A percentile compares a stretch with the other conserved stretches of the same genome.
These are phyloP conservation scores for Perodicticus potto DNA, from an alignment of 2,797 vertebrate genomes.

Conservation along the genomic window DNA sequence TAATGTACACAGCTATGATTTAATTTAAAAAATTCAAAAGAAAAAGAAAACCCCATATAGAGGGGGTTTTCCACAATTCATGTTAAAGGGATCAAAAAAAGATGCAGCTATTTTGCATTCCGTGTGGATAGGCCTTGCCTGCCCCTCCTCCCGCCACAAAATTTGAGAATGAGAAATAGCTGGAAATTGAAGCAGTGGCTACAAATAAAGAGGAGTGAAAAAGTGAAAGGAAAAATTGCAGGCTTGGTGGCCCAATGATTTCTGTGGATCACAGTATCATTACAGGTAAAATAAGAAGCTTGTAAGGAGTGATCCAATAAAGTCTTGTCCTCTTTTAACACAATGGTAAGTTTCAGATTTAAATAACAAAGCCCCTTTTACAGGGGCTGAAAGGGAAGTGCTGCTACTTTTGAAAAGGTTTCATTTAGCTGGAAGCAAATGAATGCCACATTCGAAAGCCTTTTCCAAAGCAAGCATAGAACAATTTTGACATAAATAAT, in stretches of 20 bases:
- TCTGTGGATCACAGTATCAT: background rate
- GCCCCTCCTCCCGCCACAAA: background rate
- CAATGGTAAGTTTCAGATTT: background rate
- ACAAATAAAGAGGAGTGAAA: background rate
- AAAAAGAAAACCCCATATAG: background rate
- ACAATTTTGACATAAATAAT: constrained; percentile 72
- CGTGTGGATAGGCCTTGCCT: background rate
- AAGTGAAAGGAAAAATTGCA: background rate
- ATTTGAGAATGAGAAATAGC: background rate
- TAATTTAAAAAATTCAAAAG: no score
- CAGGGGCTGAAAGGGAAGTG: background rate
- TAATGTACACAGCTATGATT: no score
- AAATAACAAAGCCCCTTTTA: constrained; percentile 54
- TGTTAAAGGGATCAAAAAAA: background rate
- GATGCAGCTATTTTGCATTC: background rate
- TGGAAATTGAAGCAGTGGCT: background rate
- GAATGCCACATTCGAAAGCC: constrained; percentile 43
- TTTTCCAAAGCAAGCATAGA: constrained; percentile 43
- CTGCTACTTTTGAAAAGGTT: constrained; percentile 66
- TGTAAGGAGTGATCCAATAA: background rate
- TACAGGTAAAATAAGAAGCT: background rate
- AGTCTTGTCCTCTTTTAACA: background rate
- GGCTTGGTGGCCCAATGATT: background rate
- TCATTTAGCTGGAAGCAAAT: constrained; percentile 67
- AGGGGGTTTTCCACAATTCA: background rate